Evolutionary conservation across 1,140 invertebrate species (phyloP).

Genomic region (Rhyacophila brunnea): DNA sequence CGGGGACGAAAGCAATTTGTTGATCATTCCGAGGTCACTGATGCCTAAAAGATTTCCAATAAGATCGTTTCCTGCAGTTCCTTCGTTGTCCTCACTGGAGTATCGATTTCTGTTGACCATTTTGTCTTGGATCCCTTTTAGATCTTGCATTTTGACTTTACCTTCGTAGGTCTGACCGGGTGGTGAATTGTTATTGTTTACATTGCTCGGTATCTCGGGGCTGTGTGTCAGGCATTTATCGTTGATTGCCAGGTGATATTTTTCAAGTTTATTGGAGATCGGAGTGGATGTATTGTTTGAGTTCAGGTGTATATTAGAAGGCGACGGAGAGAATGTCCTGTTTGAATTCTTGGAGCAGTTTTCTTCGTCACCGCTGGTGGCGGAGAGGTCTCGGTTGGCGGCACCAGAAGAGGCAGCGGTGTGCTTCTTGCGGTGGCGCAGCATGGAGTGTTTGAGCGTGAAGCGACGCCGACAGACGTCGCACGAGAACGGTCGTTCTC

Average conservation of each 20-base stretch:
- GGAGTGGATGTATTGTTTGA: constrained; percentile 24
- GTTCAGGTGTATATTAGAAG: constrained; percentile 1
- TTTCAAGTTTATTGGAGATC: constrained; percentile 34
- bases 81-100: constrained; percentile 50
- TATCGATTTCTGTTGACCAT: constrained; percentile 48
- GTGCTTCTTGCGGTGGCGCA: constrained; percentile 86
- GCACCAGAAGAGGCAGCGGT: constrained; percentile 55
- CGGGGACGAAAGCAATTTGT: constrained; percentile 79
- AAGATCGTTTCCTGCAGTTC: constrained; percentile 68
- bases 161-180: constrained; percentile 48
- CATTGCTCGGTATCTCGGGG: constrained; percentile 49
- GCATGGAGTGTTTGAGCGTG: constrained; percentile 92
- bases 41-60: constrained; percentile 89
- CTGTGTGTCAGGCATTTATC: constrained; percentile 29
- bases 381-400: constrained; percentile 44
- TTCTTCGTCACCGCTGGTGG: constrained; percentile 54
- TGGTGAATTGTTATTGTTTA: constrained; percentile 55
- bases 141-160: constrained; percentile 50
- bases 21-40: constrained; percentile 80
- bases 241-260: constrained; percentile 36
- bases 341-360: constrained; percentile 42
- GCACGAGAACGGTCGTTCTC: constrained; percentile 77
- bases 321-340: not conserved
- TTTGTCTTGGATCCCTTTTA: constrained; percentile 27
- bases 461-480: constrained; percentile 80